These are phyloP conservation scores for Helogale parvula DNA, from an alignment of 2,113 vertebrate genomes.

Conservation along the genomic window DNA sequence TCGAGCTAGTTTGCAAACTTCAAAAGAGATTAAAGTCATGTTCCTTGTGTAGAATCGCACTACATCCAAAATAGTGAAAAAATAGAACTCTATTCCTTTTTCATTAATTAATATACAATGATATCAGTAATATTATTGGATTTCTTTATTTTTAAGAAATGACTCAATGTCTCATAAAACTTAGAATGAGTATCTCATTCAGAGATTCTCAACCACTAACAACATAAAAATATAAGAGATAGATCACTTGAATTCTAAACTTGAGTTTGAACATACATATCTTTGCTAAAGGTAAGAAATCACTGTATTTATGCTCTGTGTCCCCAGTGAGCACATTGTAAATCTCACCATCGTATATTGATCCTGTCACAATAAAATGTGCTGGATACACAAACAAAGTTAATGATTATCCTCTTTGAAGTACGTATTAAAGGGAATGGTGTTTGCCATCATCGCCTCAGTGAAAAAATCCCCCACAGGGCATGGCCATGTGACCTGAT, in stretches of 20 bases:
- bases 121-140: background rate
- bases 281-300: conserved; percentile 4
- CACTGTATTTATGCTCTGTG: background rate
- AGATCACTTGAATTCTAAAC: background rate
- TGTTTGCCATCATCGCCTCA: background rate
- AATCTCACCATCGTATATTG: conserved; percentile 6
- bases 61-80: background rate
- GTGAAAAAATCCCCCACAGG: background rate
- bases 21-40: background rate
- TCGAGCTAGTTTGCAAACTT: background rate
- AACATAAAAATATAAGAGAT: background rate
- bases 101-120: background rate
- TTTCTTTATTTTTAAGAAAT: background rate
- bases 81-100: background rate
- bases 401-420: conserved; percentile 32
- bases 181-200: background rate
- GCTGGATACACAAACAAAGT: background rate
- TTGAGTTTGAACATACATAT: background rate
- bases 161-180: background rate
- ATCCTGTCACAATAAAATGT: conserved; percentile 39
- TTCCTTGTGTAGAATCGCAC: background rate
- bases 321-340: background rate
- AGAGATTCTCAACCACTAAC: background rate
- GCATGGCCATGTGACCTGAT: background rate
- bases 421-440: background rate